A percentile compares a stretch with the other conserved stretches of the same genome.
These are phyloP conservation scores for Varanus salvator DNA, from an alignment of 2,113 vertebrate genomes.

Conservation along the genomic window DNA sequence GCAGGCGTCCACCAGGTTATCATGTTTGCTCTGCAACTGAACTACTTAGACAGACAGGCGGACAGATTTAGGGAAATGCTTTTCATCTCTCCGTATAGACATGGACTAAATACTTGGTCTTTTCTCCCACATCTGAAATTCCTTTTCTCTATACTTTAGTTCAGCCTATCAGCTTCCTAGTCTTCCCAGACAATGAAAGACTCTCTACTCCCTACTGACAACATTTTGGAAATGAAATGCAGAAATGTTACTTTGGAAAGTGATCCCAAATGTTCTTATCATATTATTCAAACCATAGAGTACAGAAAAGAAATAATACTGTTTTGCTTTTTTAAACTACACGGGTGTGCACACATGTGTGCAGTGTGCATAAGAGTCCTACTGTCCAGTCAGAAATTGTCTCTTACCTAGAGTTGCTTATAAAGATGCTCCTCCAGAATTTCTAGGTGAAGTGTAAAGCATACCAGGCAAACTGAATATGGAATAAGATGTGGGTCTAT, in stretches of 20 bases:
- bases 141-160: conserved; percentile 35
- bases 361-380: neutral
- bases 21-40: conserved; percentile 72
- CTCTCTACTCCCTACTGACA: conserved; percentile 73
- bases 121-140: conserved; percentile 67
- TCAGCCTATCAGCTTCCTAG: conserved; percentile 73
- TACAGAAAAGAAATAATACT: conserved; percentile 11
- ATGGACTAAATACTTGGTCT: conserved; percentile 72
- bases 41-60: conserved; percentile 47
- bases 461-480: neutral
- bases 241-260: conserved; percentile 74
- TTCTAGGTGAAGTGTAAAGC: neutral
- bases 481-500: neutral
- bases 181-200: conserved; percentile 72
- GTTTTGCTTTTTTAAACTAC: neutral
- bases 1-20: conserved; percentile 75
- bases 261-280: conserved; percentile 70
- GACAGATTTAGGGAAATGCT: conserved; percentile 67
- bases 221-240: conserved; percentile 78
- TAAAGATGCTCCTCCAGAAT: neutral
- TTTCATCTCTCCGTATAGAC: conserved; percentile 67
- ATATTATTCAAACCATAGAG: conserved; percentile 68
- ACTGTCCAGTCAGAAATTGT: neutral
- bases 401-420: neutral
- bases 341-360: too few species aligned